phyloP scores from a whole-genome alignment of 1,140 invertebrate genomes.

The Leptoteleia sp. region DNA sequence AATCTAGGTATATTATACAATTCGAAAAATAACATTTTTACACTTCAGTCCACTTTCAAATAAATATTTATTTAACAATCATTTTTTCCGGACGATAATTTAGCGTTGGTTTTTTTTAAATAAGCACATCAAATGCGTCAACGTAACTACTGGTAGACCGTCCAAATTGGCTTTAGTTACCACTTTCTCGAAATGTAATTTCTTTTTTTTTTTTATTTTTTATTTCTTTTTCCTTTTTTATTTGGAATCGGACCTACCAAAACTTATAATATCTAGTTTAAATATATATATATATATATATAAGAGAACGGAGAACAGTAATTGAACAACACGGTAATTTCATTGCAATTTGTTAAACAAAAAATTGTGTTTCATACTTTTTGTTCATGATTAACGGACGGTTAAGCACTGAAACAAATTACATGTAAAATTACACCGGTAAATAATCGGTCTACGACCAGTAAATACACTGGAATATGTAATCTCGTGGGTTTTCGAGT shows the following conservation, averaged over 20 bases:
- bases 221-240: too few species aligned
- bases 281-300: too few species aligned
- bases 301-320: not conserved
- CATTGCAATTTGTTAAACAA: slow-evolving; percentile 1
- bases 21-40: slow-evolving; percentile 41
- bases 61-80: slow-evolving; percentile 42
- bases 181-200: not conserved
- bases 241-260: slow-evolving; percentile 5
- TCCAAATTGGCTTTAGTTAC: not conserved
- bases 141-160: slow-evolving; percentile 6
- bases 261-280: not conserved
- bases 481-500: too few species aligned
- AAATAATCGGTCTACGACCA: too few species aligned
- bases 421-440: not conserved
- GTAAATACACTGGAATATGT: too few species aligned
- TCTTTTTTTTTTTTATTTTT: too few species aligned
- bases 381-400: slow-evolving; percentile 17
- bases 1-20: slow-evolving; percentile 33
- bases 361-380: slow-evolving; percentile 2
- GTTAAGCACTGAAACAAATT: slow-evolving; percentile 2
- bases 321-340: slow-evolving; percentile 2
- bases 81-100: slow-evolving; percentile 23
- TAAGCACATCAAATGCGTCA: slow-evolving; percentile 23
- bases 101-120: slow-evolving; percentile 2
- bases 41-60: slow-evolving; percentile 32